These are phyloP conservation scores for Brachynemurus nebulosus DNA, from an alignment of 2,888 invertebrate species.

Conservation along the genomic window DNA sequence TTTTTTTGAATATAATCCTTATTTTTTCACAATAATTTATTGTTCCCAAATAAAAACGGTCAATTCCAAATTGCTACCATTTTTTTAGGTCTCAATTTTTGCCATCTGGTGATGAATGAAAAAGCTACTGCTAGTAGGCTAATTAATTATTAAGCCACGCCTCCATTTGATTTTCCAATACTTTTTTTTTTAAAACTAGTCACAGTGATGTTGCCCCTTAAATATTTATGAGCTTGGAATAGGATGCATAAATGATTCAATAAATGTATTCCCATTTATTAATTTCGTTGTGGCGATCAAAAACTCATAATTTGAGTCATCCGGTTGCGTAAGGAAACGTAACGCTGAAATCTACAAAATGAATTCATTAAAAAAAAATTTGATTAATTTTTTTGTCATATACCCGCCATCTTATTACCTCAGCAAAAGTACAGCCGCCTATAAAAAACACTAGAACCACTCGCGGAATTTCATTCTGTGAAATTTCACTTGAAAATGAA, in stretches of 20 bases:
- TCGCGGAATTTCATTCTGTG: conserved; percentile 42
- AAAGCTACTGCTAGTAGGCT: too few species aligned
- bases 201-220: too few species aligned
- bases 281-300: conserved; percentile 84
- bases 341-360: conserved; percentile 48
- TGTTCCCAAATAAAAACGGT: too few species aligned
- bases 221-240: conserved; percentile 8
- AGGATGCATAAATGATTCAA: conserved; percentile 57
- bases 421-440: conserved; percentile 94
- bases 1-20: too few species aligned
- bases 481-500: conserved; percentile 43
- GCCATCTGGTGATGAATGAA: too few species aligned
- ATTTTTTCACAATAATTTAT: too few species aligned
- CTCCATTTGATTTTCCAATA: too few species aligned
- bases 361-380: too few species aligned
- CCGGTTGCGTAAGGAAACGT: conserved; percentile 58
- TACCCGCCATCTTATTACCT: conserved; percentile 30
- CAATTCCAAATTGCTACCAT: too few species aligned
- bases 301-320: conserved; percentile 76
- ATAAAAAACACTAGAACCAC: conserved; percentile 89
- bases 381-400: background rate
- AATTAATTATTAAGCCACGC: too few species aligned
- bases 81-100: too few species aligned
- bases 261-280: conserved; percentile 77
- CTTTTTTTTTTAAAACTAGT: too few species aligned